Percentiles rank a stretch among this genome's conserved stretches.
These are phyloP conservation scores for Anguilla rostrata DNA, from an alignment of 2,113 vertebrate genomes.

Conservation along the genomic window DNA sequence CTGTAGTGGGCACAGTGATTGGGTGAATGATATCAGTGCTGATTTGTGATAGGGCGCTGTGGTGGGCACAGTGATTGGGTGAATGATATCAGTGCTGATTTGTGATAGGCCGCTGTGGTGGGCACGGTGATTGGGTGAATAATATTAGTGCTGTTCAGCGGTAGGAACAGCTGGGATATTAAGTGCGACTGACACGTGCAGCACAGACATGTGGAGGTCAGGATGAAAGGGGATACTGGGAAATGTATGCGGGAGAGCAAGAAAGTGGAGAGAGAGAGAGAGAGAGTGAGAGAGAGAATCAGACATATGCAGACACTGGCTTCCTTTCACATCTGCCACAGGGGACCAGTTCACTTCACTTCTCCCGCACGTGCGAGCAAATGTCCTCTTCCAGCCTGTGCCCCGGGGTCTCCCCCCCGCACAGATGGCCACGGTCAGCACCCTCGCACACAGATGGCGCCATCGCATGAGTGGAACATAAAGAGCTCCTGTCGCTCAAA, in stretches of 20 bases:
- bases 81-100: not conserved
- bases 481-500: not conserved
- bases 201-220: not conserved
- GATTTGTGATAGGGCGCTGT: not conserved
- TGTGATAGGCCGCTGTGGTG: not conserved
- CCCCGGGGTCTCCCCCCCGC: not conserved
- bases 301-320: not conserved
- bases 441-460: not conserved
- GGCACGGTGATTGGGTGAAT: not conserved
- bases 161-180: not conserved
- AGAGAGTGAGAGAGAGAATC: too few relatives aligned
- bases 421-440: not conserved
- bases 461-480: not conserved
- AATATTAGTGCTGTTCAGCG: not conserved
- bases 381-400: not conserved
- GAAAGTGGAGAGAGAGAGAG: not conserved
- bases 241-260: not conserved
- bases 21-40: not conserved
- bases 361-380: not conserved
- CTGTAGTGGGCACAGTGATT: not conserved
- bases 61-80: not conserved
- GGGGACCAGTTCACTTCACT: not conserved
- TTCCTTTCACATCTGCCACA: not conserved
- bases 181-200: not conserved
- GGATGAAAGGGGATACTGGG: not conserved